phyloP scores from a whole-genome alignment of 30 jellyfish, hydroid and myxozoan species.

The Rhopilema esculentum region DNA sequence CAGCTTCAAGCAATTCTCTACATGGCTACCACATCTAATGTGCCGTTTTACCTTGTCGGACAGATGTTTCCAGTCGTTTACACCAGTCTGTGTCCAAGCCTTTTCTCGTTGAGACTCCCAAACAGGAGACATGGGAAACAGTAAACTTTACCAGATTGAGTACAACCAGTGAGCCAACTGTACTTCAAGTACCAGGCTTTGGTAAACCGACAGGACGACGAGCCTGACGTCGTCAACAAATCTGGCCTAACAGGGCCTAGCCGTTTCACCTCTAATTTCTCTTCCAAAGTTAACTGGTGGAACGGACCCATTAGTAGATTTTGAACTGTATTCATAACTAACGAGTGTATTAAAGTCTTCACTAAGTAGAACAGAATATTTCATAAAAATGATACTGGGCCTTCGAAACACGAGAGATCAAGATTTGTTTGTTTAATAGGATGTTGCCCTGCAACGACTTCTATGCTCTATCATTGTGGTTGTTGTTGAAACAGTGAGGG shows the following conservation, averaged over 20 bases:
- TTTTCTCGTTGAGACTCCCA: slow-evolving; percentile 4
- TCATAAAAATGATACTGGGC: neutral
- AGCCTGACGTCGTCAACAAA: slow-evolving; percentile 1
- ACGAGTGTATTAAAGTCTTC: slow-evolving; percentile 1
- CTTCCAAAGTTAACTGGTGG: neutral
- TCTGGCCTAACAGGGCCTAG: slow-evolving; percentile 8
- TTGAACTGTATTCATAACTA: neutral
- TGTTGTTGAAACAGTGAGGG: neutral
- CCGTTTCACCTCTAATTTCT: slow-evolving; percentile 19
- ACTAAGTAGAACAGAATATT: neutral
- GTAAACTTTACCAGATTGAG: neutral
- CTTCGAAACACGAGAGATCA: neutral
- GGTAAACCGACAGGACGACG: slow-evolving; percentile 1
- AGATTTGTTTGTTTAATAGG: neutral
- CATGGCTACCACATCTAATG: slow-evolving; percentile 12
- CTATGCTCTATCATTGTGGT: neutral
- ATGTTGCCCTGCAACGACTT: neutral
- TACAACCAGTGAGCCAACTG: slow-evolving; percentile 12
- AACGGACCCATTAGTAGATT: neutral
- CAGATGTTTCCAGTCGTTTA: slow-evolving; percentile 55
- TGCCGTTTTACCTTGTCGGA: slow-evolving; percentile 57
- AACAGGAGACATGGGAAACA: slow-evolving; percentile 11
- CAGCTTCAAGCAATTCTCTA: slow-evolving; percentile 49
- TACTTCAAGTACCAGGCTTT: slow-evolving; percentile 10
- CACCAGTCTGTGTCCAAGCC: slow-evolving; percentile 50